Evolutionary conservation across 2,797 vertebrate species (phyloP), one percentile per base, ranked within the genome.

Genomic region (Sebastes paucispinis): DNA sequence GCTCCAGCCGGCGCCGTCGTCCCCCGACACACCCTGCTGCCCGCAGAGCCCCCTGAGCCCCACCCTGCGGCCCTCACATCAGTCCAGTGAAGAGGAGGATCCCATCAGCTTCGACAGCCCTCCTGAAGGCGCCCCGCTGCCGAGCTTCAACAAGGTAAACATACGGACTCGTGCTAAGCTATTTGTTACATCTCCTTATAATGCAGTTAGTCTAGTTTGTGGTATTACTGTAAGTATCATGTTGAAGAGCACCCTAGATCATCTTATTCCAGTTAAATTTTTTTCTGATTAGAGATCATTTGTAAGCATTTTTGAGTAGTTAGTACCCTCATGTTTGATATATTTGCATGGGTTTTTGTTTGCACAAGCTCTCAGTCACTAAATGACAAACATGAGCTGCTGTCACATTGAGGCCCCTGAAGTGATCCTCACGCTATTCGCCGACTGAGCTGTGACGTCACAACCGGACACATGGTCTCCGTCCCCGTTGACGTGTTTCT

Each of bases 141-240:
- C 80, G 0, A 96, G 72, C 89, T 67, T 96, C 80, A 95, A 95
- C 90, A 96, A 96, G 95, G 96, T 96, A 69, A 76, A 62, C 24
- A 1, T 1, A n/a, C 8, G 4, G 27, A 54, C 32, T 11, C 1
- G 29, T 22, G 6, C 22, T 27, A 43, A 66, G 31, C 6, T 32
- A 5, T 68, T 47, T 43, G 4, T 60, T 50, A 14, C 16, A 39
- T 34, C 6, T 60, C 20, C 20, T 32, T 50, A 18, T 47, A 65
- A 50, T 32, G 39, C 43, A 69, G 12, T 22, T 55, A 4, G 9
- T 20, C 22, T 52, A 8, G 20, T 69, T 71, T 63, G 24, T 66
- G 22, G 16, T 27, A 2, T 66, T 6, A 77, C 10, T 34, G 9
- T 7, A 14, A 6, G 2, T 18, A n/a, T 54, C 24, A 16, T 36